Evolutionary conservation across 2,888 invertebrate species (phyloP), one percentile per base, ranked within the genome.

Genomic region (Rhagonycha fulva): DNA sequence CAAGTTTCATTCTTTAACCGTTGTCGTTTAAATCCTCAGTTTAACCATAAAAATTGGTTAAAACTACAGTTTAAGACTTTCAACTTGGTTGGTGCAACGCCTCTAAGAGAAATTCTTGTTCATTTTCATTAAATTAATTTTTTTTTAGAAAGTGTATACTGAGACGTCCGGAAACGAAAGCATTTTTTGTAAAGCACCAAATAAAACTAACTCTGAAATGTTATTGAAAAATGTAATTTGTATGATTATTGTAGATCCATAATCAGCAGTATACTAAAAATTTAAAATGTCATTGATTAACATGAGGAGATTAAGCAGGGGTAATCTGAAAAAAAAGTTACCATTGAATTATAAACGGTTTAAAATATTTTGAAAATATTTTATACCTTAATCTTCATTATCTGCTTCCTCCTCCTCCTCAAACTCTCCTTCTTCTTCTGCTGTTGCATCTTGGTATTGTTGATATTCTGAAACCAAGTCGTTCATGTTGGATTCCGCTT

Each of bases 401-500:
- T 92, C 93, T 82, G 91, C 93, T 85, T 93, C 93, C 83, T 92
- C 91, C 81, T 93, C 93, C 86, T 94, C 94, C 83, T 94, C 94
- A 87, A 94, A 95, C 88, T 94, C 94, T 0, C 93, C 93, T 86
- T 94, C 94, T 85, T 94, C 94, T 86, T 95, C 94, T 81, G 94
- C 94, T 79, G 94, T 95, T 76, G 95, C 96, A 87, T 94, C 96
- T 89, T 97, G 97, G 90, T 97, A 97, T 87, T 97, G 97, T 87
- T 97, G 97, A 89, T 97, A 97, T 87, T 97, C 97, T 0, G 96
- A 95, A 9, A 96, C 95, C 88, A 96, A 88, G 86, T 96, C 96
- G 88, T 95, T 97, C 97, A 98, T 97, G 92, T 98, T 98, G 86
- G 96, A 96, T 90, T 96, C 93, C 0, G 94, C 97, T 87, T 97